Conservation (phyloP, 1,140 invertebrate genomes). For the Aphis gossypii region DNA sequence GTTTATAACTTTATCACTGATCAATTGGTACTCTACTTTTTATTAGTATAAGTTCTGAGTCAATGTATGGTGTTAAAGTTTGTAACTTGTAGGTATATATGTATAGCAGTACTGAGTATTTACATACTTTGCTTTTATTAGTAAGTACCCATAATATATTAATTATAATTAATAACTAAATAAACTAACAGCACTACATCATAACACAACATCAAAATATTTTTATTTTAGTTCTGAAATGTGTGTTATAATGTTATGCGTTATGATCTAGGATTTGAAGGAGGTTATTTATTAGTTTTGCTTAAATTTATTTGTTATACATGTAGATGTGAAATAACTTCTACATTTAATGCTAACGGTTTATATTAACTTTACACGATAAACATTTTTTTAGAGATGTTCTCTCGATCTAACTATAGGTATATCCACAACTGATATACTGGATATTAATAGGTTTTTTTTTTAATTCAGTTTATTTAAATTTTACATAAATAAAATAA, state of each 20-base stretch:
- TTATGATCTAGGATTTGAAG: not conserved
- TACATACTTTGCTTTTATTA: not conserved
- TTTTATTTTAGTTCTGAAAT: not conserved
- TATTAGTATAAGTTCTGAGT: too few relatives aligned
- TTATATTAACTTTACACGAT: too few relatives aligned
- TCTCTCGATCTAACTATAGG: too few relatives aligned
- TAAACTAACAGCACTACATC: too few relatives aligned
- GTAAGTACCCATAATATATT: not conserved
- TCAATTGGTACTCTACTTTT: too few relatives aligned
- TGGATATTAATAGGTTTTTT: too few relatives aligned
- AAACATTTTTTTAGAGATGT: too few relatives aligned
- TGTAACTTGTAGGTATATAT: not conserved
- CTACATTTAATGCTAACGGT: too few relatives aligned
- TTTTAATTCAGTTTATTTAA: too few relatives aligned
- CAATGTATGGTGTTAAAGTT: not conserved
- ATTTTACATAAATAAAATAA: too few relatives aligned
- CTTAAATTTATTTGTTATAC: not conserved
- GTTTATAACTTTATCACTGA: too few relatives aligned
- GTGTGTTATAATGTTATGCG: not conserved
- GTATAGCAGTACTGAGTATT: not conserved
- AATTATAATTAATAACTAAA: not conserved
- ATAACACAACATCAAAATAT: not conserved
- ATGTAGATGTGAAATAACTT: not conserved
- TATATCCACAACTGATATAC: too few relatives aligned
- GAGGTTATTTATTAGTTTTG: not conserved